A percentile compares a stretch with the other conserved stretches of the same genome.
Evolutionary conservation across 2,797 vertebrate species (phyloP).

Genomic region (Hemibagrus guttatus): DNA sequence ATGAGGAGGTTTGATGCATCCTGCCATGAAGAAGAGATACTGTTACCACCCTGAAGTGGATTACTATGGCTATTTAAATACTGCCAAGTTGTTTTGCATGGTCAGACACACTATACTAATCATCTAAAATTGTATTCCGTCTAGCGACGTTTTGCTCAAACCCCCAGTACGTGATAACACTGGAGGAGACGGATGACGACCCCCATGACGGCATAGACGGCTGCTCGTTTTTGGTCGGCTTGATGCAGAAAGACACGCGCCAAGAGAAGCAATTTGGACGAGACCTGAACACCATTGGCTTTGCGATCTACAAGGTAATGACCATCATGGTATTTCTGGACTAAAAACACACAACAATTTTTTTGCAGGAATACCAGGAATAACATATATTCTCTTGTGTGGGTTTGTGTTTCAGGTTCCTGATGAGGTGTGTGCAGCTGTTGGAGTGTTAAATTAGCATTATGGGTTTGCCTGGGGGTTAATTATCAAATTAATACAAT

Average conservation of each 20-base stretch:
- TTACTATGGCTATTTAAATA: not conserved
- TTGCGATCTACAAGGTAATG: conserved; percentile 73
- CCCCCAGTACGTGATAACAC: conserved; percentile 74
- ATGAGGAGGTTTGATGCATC: not conserved
- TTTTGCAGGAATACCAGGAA: too few relatives aligned
- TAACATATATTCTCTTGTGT: conserved; percentile 18
- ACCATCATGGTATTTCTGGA: not conserved
- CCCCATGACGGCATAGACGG: conserved; percentile 63
- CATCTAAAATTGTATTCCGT: conserved; percentile 2
- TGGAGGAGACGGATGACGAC: conserved; percentile 75
- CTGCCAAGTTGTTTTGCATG: not conserved
- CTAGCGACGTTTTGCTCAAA: conserved; percentile 79
- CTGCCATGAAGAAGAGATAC: not conserved
- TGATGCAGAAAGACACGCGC: conserved; percentile 77
- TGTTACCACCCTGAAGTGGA: not conserved
- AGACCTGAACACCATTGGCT: conserved; percentile 72
- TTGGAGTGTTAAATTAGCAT: not conserved
- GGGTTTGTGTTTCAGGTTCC: conserved; percentile 51
- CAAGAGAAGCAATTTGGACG: conserved; percentile 55
- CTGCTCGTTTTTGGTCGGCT: conserved; percentile 77
- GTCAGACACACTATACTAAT: not conserved
- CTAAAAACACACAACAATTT: too few relatives aligned
- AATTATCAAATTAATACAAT: not conserved
- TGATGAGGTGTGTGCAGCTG: conserved; percentile 30
- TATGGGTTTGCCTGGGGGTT: not conserved